Evolutionary conservation across 2,888 invertebrate species (phyloP), one percentile per base, ranked within the genome.

Genomic region (Machimus rusticus): DNA sequence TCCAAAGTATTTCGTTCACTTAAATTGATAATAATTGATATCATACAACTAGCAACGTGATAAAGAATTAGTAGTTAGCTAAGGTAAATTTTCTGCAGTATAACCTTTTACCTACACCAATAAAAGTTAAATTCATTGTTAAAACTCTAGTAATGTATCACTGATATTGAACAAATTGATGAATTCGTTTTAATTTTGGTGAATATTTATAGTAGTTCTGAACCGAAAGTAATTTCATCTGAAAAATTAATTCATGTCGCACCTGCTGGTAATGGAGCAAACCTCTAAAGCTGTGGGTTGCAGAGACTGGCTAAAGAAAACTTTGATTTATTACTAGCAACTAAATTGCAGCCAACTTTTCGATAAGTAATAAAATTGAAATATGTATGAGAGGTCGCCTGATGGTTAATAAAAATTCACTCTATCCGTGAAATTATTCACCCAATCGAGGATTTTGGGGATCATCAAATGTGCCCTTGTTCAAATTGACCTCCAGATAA

Each of bases 401-500:
- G 34, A 39, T 39, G 34, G 14, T 76, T 12, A n/a, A 23, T 19
- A 57, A 57, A 57, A 9, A n/a, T 6, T 23, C n/a, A 19, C 51
- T 77, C 43, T 77, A 9, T 31, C 19, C 86, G 77, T 90, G 94
- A 94, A 94, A 89, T 94, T 94, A 66, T 90, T 93, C 23, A 92
- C 93, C 87, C 93, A 94, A 90, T 90, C 94, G 89, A 93, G 94
- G 90, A 93, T 92, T 87, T 91, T 93, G 2, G 4, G 93, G 93
- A 90, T 91, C 92, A 88, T 92, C 92, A 82, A 93, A 93, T 89
- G 93, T 23, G 28, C 93, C 89, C 92, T 93, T 88, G 93, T 93
- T 34, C 93, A 94, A 90, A 93, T 93, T 88, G 96, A 96, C 92
- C 96, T 96, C 0, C 97, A 97, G 92, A 94, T 95, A 90, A 94